These are phyloP conservation scores for Sepiola atlantica DNA, from an alignment of 2,888 invertebrate species.

Conservation along the genomic window DNA sequence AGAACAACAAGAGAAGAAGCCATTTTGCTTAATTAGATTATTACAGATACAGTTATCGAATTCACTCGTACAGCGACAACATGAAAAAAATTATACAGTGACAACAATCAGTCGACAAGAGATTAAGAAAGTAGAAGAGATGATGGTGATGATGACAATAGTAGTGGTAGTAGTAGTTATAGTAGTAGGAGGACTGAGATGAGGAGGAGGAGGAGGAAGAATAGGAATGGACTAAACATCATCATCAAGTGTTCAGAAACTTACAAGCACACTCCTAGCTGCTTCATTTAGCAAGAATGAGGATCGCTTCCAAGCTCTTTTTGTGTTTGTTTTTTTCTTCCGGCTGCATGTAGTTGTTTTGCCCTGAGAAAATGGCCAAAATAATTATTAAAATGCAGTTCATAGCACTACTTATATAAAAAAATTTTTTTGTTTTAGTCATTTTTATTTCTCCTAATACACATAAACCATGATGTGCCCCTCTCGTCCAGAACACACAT, in stretches of 20 bases:
- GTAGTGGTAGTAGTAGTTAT: no score
- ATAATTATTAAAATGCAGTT: conserved; percentile 21
- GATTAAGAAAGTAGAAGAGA: no score
- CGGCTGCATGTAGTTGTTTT: conserved; percentile 32
- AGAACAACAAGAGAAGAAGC: not conserved
- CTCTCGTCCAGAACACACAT: no score
- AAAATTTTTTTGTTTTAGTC: no score
- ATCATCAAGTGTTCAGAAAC: not conserved
- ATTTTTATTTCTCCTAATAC: no score
- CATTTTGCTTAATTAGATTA: not conserved
- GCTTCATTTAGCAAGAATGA: conserved; percentile 8
- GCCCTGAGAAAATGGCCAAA: conserved; percentile 32
- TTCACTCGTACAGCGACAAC: not conserved
- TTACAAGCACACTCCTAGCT: conserved; percentile 9
- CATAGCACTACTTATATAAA: not conserved
- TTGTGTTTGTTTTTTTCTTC: conserved; percentile 32
- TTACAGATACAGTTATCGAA: not conserved
- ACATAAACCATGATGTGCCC: no score
- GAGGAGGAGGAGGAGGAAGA: not conserved
- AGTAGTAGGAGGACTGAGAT: no score
- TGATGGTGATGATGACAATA: not conserved
- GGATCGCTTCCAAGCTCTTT: not conserved
- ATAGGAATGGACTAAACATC: not conserved
- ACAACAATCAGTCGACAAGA: not conserved
- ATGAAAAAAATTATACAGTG: not conserved